phyloP scores from a whole-genome alignment of 2,888 invertebrate species.

The Ommatoiulus sabulosus region DNA sequence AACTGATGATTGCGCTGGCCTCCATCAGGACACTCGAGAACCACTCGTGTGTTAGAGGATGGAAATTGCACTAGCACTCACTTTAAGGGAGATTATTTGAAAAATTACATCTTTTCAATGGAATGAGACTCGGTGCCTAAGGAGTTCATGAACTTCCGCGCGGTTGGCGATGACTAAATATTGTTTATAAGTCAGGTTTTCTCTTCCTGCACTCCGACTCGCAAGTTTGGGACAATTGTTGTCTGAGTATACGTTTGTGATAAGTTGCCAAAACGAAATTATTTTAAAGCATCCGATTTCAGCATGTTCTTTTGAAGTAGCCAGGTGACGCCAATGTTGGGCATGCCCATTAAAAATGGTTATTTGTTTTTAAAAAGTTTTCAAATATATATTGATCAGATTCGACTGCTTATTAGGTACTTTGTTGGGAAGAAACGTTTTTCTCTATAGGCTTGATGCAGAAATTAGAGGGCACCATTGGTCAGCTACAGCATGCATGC shows the following conservation, averaged over 20 bases:
- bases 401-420: not conserved
- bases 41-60: not conserved
- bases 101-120: constrained; percentile 36
- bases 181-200: constrained; percentile 33
- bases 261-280: not conserved
- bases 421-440: too few species aligned
- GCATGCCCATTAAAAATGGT: not conserved
- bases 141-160: constrained; percentile 16
- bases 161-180: constrained; percentile 36
- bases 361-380: not conserved
- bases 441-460: too few species aligned
- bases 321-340: not conserved
- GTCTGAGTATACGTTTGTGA: not conserved
- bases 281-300: not conserved
- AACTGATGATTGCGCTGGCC: not conserved
- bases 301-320: not conserved
- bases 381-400: not conserved
- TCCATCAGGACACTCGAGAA: constrained; percentile 9
- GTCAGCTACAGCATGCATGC: too few species aligned
- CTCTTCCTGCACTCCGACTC: constrained; percentile 29
- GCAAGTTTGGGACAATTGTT: not conserved
- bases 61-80: constrained; percentile 6
- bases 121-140: not conserved
- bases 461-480: too few species aligned
- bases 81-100: not conserved